These are phyloP conservation scores for Tenualosa ilisha DNA, from an alignment of 2,797 vertebrate genomes.

Conservation along the genomic window DNA sequence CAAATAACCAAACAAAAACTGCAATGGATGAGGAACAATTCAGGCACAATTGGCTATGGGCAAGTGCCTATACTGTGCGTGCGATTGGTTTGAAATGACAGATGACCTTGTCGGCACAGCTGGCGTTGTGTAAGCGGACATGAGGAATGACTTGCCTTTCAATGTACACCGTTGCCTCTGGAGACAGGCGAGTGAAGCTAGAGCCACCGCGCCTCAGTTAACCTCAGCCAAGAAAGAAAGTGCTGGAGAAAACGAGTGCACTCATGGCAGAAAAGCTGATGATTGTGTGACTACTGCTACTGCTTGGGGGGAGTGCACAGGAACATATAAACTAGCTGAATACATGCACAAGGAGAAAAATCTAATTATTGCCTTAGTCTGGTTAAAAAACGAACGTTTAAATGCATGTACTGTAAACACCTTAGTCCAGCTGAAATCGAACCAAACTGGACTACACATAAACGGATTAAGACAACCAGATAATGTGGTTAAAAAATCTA, in stretches of 20 bases:
- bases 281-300: not conserved
- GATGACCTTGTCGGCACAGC: not conserved
- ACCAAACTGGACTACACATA: too few relatives aligned
- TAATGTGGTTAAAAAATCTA: too few relatives aligned
- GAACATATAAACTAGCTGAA: too few relatives aligned
- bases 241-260: not conserved
- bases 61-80: not conserved
- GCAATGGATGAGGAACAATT: not conserved
- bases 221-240: not conserved
- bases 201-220: not conserved
- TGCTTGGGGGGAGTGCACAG: not conserved
- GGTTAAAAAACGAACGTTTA: too few relatives aligned
- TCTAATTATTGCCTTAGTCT: too few relatives aligned
- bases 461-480: too few relatives aligned
- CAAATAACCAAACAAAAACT: not conserved
- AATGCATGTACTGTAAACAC: too few relatives aligned
- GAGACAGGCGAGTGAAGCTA: not conserved
- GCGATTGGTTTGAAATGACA: not conserved
- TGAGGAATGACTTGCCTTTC: constrained; percentile 4
- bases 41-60: constrained; percentile 21
- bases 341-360: too few relatives aligned
- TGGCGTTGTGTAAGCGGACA: not conserved
- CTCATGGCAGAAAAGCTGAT: not conserved
- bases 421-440: too few relatives aligned
- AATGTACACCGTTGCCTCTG: not conserved